Percentiles rank a stretch among this genome's conserved stretches.
phyloP scores from a whole-genome alignment of 2,888 invertebrate genomes.

The Kryphioiulus occultus region DNA sequence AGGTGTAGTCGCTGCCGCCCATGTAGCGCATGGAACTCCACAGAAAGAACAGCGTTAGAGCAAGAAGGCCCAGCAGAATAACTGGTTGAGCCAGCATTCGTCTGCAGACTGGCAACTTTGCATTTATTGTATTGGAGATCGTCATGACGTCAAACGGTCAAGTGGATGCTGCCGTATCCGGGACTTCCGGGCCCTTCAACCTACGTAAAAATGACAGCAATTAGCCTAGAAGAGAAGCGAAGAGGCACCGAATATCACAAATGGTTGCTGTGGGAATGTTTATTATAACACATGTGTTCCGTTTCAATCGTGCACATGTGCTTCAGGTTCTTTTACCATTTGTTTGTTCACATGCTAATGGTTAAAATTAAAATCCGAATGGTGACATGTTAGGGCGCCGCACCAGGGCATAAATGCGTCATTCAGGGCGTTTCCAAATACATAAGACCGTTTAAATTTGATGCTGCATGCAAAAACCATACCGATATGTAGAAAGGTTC shows the following conservation, averaged over 20 bases:
- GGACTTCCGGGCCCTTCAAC: not conserved
- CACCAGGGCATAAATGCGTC: no score
- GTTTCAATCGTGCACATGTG: not conserved
- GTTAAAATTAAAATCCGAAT: no score
- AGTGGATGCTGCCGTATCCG: not conserved
- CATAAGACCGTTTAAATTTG: no score
- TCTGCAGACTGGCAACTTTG: not conserved
- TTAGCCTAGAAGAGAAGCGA: not conserved
- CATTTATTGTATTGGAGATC: not conserved
- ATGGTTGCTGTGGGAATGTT: no score
- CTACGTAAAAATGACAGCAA: not conserved
- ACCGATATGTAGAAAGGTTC: no score
- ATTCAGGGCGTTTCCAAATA: no score
- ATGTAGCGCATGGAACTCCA: not conserved
- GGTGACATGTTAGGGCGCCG: no score
- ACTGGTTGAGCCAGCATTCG: not conserved
- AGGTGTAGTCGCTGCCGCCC: not conserved
- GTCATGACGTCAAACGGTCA: not conserved
- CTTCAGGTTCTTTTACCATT: not conserved
- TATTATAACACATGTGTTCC: not conserved
- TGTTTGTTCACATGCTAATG: no score
- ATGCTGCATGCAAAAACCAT: no score
- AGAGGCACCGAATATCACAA: not conserved
- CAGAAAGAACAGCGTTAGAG: not conserved
- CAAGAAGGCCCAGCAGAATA: not conserved